phyloP scores from a whole-genome alignment of 1,140 invertebrate species.

The Drosophila repletoides region DNA sequence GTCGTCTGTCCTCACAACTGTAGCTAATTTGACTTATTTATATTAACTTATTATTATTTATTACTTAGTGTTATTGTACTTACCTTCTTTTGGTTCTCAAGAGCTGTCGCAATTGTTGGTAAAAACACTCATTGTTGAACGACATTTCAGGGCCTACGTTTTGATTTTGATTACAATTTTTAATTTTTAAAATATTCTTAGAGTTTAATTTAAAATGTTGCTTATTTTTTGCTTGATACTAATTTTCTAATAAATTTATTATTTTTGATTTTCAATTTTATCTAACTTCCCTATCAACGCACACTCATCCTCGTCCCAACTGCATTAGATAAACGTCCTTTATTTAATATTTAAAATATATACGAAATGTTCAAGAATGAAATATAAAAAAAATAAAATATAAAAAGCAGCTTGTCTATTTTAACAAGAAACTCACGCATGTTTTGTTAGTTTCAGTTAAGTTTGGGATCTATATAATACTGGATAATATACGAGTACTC shows the following conservation, averaged over 20 bases:
- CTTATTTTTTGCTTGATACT: background rate
- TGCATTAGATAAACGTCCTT: too few species aligned
- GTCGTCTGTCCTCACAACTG: background rate
- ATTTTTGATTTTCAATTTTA: background rate
- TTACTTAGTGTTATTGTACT: background rate
- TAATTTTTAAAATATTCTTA: background rate
- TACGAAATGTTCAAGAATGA: too few species aligned
- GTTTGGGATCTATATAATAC: too few species aligned
- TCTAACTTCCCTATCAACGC: background rate
- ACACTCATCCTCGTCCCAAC: too few species aligned
- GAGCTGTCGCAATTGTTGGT: conserved; percentile 23
- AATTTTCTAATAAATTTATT: background rate
- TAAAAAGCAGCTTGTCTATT: background rate
- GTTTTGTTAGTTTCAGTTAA: background rate
- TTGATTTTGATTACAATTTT: background rate
- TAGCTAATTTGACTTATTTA: background rate
- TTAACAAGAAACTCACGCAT: background rate
- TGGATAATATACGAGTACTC: too few species aligned
- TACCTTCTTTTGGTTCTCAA: conserved; percentile 12
- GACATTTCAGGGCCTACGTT: conserved; percentile 3
- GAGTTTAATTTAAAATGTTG: background rate
- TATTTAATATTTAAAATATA: too few species aligned
- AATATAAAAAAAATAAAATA: too few species aligned
- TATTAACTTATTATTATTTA: background rate
- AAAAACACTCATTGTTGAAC: background rate